Evolutionary conservation across 2,888 invertebrate genomes (phyloP).

Genomic region (Dryocosmus kuriphilus): DNA sequence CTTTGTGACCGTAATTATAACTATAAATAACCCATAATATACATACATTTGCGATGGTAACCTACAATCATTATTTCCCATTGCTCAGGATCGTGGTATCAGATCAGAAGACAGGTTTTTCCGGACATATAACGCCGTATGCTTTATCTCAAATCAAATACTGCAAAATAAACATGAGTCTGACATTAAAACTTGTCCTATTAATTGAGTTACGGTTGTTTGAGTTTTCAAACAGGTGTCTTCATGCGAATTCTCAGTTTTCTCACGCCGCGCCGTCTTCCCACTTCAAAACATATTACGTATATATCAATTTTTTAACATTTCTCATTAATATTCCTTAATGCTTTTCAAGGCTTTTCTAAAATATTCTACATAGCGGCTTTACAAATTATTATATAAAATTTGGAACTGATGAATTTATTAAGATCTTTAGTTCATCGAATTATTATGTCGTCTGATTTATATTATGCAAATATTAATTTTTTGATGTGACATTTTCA

Average conservation of each 20-base stretch:
- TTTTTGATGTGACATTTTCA: too few species aligned
- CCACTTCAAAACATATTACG: not conserved
- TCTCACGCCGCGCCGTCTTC: conserved; percentile 23
- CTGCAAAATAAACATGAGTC: conserved; percentile 28
- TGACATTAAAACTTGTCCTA: conserved; percentile 15
- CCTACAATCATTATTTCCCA: conserved; percentile 40
- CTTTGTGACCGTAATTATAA: conserved; percentile 31
- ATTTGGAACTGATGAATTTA: too few species aligned
- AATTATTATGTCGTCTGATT: too few species aligned
- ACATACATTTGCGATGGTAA: conserved; percentile 29
- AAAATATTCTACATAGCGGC: too few species aligned
- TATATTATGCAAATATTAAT: too few species aligned
- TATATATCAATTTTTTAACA: not conserved
- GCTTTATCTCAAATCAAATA: conserved; percentile 29
- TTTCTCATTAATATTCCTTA: not conserved
- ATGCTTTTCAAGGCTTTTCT: not conserved
- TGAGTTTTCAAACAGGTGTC: conserved; percentile 35
- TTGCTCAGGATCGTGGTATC: conserved; percentile 28
- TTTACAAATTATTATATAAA: not conserved
- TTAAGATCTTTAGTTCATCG: too few species aligned
- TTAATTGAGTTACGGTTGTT: conserved; percentile 38
- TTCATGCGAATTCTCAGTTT: not conserved
- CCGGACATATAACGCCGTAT: conserved; percentile 2
- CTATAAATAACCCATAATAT: conserved; percentile 33
- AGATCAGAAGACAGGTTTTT: conserved; percentile 32